These are phyloP conservation scores for Salvelinus alpinus DNA, from an alignment of 2,113 vertebrate genomes.

Conservation along the genomic window DNA sequence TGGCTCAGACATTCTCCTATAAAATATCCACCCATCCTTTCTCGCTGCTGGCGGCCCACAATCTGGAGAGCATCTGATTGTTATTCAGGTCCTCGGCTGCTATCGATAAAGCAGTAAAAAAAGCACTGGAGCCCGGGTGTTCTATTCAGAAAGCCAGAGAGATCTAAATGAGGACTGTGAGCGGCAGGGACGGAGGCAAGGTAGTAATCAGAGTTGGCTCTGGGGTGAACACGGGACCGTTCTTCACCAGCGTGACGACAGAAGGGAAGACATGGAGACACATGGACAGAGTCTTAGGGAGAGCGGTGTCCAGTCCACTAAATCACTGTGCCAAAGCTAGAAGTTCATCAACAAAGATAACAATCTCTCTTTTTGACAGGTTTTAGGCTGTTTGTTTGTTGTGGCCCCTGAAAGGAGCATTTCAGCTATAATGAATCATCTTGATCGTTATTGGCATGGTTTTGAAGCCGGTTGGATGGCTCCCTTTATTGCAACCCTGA, in stretches of 20 bases:
- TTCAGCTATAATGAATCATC: too few relatives aligned
- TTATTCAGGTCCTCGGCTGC: conserved; percentile 67
- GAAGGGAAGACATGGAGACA: too few relatives aligned
- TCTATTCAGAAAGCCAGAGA: conserved; percentile 54
- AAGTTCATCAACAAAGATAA: too few relatives aligned
- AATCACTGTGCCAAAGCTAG: too few relatives aligned
- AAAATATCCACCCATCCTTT: conserved; percentile 3
- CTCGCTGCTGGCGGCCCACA: conserved; percentile 34
- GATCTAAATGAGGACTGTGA: neutral
- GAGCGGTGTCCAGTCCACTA: too few relatives aligned
- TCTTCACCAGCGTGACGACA: too few relatives aligned
- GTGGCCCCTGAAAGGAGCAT: too few relatives aligned
- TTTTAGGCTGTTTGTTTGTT: too few relatives aligned
- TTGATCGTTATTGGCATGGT: too few relatives aligned
- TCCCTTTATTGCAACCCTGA: conserved; percentile 21
- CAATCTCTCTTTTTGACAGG: too few relatives aligned
- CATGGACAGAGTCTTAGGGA: too few relatives aligned
- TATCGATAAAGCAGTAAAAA: conserved; percentile 58
- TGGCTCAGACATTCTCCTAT: conserved; percentile 30
- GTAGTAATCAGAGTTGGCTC: conserved; percentile 68
- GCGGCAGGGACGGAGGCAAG: conserved; percentile 62
- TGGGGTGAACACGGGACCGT: conserved; percentile 44
- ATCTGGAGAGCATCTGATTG: conserved; percentile 71
- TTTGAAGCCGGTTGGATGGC: neutral
- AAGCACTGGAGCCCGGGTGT: conserved; percentile 33